These are phyloP conservation scores for Himalopsyche anomala DNA, from an alignment of 2,888 invertebrate species.

Conservation along the genomic window DNA sequence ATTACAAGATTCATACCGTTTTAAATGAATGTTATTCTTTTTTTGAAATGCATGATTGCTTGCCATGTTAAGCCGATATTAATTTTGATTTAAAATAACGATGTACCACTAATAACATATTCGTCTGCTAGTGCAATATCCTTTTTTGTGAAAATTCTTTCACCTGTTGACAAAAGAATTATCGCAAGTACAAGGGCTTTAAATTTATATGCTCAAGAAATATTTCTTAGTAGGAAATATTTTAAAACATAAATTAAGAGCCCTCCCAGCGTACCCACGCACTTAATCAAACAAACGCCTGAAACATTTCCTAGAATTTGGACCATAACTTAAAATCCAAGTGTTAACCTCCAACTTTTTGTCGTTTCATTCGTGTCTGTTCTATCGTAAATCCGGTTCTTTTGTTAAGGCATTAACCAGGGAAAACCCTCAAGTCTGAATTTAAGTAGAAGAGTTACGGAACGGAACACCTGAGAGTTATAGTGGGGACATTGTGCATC, in stretches of 20 bases:
- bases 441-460: constrained; percentile 22
- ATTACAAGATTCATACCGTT: no score
- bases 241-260: not conserved
- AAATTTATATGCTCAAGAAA: no score
- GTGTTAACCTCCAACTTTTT: constrained; percentile 43
- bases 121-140: no score
- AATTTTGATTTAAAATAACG: no score
- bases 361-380: constrained; percentile 38
- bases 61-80: no score
- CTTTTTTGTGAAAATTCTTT: no score
- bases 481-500: constrained; percentile 38
- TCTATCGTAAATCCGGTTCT: constrained; percentile 32
- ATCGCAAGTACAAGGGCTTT: no score
- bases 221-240: no score
- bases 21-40: no score
- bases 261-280: not conserved
- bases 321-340: constrained; percentile 36
- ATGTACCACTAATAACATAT: no score
- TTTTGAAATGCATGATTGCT: no score
- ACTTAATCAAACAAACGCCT: constrained; percentile 40
- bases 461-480: constrained; percentile 38
- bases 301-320: constrained; percentile 40
- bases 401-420: constrained; percentile 40
- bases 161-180: no score
- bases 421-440: constrained; percentile 40